Base-by-base conservation (phyloP, 2,113 vertebrate genomes). In the Archilochus colubris region DNA sequence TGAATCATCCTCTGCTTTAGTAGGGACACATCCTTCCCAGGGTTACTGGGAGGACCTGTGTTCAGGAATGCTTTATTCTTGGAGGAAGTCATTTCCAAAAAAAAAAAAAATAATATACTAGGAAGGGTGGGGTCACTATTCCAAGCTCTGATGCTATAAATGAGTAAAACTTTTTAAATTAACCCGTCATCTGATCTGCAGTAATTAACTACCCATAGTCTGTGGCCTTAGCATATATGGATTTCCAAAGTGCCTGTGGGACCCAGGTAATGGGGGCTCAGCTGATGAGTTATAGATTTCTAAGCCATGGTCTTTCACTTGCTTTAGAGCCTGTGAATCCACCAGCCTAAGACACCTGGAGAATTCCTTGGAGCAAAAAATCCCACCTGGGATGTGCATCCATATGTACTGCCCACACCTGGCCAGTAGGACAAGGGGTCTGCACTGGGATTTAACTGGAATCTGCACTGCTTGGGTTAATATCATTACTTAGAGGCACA, bases 51-150 rank as follows among this genome's bases (percentile, higher is more conserved):
- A 95, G 80, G 83, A 88, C 64, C 48, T 75, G 81, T 76, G 87
- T 14, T 85, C 44, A 89, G 78, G 81, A 94, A 92, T 72, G 61
- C 66, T 91, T 96, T 95, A 89, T 86, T 92, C 89, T 72, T 75
- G 38, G 33, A 94, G 91, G 93, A 96, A 91, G 28, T 76, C 1
- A 30, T 81, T 88, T 12, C 8, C 4, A 63, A 82, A 82, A 74
- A 63, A 48, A 22, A 48, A 48, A 48, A 48, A 21, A 67, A 43
- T 63, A 70, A 58, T 53, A 53, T 14, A 48, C 1, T 2, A 75
- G 96, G 91, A 96, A 96, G 62, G 89, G 91, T 72, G 78, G 36
- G 14, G 70, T 82, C 54, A 73, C 53, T 27, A 8, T 48, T 63
- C 12, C 74, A 61, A 75, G 30, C 70, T 91, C 58, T 94, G 66